These are phyloP conservation scores for Agrotis segetum DNA, from an alignment of 2,888 invertebrate species.

Conservation along the genomic window DNA sequence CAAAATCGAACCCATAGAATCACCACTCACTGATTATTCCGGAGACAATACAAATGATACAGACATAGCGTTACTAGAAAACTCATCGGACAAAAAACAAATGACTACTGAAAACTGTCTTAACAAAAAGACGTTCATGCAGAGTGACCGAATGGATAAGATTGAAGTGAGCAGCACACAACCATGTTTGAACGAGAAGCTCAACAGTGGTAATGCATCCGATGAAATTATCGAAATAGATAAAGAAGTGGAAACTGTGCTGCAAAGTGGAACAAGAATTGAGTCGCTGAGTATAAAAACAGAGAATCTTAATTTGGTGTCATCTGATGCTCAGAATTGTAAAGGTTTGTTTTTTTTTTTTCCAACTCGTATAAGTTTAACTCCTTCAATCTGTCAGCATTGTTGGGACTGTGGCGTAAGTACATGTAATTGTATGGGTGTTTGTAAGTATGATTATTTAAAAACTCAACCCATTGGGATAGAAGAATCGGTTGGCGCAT, in stretches of 20 bases:
- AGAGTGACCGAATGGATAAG: slow-evolving; percentile 76
- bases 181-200: slow-evolving; percentile 83
- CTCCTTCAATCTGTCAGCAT: no score
- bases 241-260: slow-evolving; percentile 87
- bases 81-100: slow-evolving; percentile 79
- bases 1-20: slow-evolving; percentile 86
- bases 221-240: slow-evolving; percentile 86
- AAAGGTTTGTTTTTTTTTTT: slow-evolving; percentile 76
- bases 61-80: slow-evolving; percentile 84
- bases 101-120: slow-evolving; percentile 73
- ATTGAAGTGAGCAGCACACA: slow-evolving; percentile 88
- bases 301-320: slow-evolving; percentile 84
- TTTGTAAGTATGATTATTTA: no score
- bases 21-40: slow-evolving; percentile 86
- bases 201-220: slow-evolving; percentile 66
- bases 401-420: no score
- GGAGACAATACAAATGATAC: slow-evolving; percentile 88
- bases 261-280: slow-evolving; percentile 88
- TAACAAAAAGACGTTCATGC: slow-evolving; percentile 74
- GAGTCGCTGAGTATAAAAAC: slow-evolving; percentile 87
- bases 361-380: no score
- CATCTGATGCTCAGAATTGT: slow-evolving; percentile 83
- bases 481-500: no score
- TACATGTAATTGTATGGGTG: no score
- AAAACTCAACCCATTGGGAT: no score